Evolutionary conservation across 1,140 invertebrate species (phyloP), one percentile per base, ranked within the genome.

Genomic region (Lepidurus apus): DNA sequence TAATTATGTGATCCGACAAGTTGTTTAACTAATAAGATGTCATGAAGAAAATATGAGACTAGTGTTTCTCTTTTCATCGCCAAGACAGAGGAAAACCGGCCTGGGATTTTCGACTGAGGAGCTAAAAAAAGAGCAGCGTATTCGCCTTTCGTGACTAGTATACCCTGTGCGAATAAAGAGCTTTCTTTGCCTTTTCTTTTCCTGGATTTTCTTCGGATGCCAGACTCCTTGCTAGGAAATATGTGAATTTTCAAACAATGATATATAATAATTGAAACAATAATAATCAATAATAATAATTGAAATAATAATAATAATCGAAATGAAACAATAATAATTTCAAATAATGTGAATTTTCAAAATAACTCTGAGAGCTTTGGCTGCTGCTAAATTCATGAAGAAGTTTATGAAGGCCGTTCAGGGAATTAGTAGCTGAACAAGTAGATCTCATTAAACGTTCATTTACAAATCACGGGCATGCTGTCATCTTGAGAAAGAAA

Each of bases 311-410:
- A 65, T 65, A 17, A 65, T 26, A 75, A 75, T 75, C 21, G 44
- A 75, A 75, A 75, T n/a, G 43, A 34, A 74, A 42, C 34, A 42
- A 42, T n/a, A 13, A 43, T 65, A 21, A 17, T 2, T 3, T 65
- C 5, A 17, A 43, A 43, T 42, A 43, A 43, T 43, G 74, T 75
- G 74, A 24, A 42, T 43, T 43, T 75, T 42, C 17, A 43, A n/a
- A 26, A 75, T 75, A 43, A 21, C 42, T 43, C 44, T 34, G 74
- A 43, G 44, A 75, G 44, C 42, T 75, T 43, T 75, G 42, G 42
- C 17, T 43, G 74, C 42, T 21, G 74, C 74, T 42, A 47, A 77
- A 77, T 44, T 44, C 34, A 9, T 6, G 10, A 42, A 1, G 74
- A n/a, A 75, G 74, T 7, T 75, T 24, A 24, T 73, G 5, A 34